These are phyloP conservation scores for Pantherophis alleghaniensis DNA, from an alignment of 2,797 vertebrate species.

Conservation along the genomic window DNA sequence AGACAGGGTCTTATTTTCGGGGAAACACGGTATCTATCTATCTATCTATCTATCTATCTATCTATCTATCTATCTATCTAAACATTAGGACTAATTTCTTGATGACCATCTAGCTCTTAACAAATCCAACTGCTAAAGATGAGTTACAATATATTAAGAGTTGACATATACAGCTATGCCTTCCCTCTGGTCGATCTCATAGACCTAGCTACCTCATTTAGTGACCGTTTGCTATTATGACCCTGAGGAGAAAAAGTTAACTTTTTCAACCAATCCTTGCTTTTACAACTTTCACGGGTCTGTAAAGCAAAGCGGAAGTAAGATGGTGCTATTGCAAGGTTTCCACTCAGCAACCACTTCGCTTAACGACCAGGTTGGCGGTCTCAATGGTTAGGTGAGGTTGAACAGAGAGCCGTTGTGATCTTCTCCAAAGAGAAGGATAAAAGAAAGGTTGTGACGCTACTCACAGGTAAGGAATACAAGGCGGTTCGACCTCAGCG, in stretches of 20 bases:
- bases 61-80: too few species aligned
- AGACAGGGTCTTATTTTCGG: too few species aligned
- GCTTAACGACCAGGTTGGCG: not conserved
- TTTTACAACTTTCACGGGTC: not conserved
- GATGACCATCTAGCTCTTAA: not conserved
- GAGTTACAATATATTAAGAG: too few species aligned
- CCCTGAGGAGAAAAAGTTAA: not conserved
- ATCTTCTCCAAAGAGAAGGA: not conserved
- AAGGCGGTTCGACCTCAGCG: conserved; percentile 93
- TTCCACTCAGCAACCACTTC: not conserved
- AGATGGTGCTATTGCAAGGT: not conserved
- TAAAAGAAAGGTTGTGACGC: not conserved
- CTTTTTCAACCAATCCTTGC: not conserved
- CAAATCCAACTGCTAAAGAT: too few species aligned
- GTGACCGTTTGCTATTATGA: not conserved
- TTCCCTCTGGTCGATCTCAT: too few species aligned
- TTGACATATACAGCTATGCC: too few species aligned
- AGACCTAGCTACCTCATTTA: not conserved
- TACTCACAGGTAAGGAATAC: conserved; percentile 96
- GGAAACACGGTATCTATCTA: too few species aligned
- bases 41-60: too few species aligned
- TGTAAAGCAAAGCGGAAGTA: not conserved
- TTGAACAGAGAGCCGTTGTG: too few species aligned
- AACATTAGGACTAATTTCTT: not conserved
- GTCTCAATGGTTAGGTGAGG: not conserved